phyloP scores from a whole-genome alignment of 1,140 invertebrate genomes.

The Chlorops oryzae region DNA sequence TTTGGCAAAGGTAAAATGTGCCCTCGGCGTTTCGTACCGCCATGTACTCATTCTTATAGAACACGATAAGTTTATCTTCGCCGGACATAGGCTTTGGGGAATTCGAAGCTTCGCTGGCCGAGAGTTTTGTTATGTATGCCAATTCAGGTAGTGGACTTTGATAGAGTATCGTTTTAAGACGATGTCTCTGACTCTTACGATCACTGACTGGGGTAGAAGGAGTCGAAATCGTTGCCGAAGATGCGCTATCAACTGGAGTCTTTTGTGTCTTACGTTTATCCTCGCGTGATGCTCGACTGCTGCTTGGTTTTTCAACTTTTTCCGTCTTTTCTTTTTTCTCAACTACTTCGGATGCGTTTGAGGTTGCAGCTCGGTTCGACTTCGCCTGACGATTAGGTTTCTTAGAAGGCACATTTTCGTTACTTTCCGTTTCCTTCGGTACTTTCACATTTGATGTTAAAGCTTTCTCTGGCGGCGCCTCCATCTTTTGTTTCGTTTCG shows the following conservation, averaged over 20 bases:
- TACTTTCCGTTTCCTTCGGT: too few relatives aligned
- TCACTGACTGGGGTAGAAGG: constrained; percentile 3
- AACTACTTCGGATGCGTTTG: not conserved
- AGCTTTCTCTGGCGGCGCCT: too few relatives aligned
- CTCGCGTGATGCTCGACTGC: not conserved
- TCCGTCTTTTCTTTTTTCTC: constrained; percentile 6
- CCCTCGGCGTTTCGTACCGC: constrained; percentile 83
- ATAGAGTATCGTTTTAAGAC: constrained; percentile 53
- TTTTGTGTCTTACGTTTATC: constrained; percentile 1
- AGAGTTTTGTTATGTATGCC: constrained; percentile 65
- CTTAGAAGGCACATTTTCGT: too few relatives aligned
- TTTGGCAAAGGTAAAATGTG: constrained; percentile 85
- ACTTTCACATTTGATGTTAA: too few relatives aligned
- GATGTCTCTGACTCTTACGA: constrained; percentile 18
- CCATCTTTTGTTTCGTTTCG: too few relatives aligned
- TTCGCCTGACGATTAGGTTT: not conserved
- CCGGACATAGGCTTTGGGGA: constrained; percentile 56
- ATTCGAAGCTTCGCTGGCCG: constrained; percentile 54
- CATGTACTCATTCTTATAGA: constrained; percentile 82
- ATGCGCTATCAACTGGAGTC: not conserved
- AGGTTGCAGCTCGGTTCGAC: too few relatives aligned
- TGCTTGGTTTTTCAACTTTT: constrained; percentile 4
- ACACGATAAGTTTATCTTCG: constrained; percentile 78
- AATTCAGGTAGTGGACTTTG: constrained; percentile 73
- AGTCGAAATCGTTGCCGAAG: constrained; percentile 3